phyloP scores from a whole-genome alignment of 53 echinoderm and acorn worm species.

The Astropecten irregularis region DNA sequence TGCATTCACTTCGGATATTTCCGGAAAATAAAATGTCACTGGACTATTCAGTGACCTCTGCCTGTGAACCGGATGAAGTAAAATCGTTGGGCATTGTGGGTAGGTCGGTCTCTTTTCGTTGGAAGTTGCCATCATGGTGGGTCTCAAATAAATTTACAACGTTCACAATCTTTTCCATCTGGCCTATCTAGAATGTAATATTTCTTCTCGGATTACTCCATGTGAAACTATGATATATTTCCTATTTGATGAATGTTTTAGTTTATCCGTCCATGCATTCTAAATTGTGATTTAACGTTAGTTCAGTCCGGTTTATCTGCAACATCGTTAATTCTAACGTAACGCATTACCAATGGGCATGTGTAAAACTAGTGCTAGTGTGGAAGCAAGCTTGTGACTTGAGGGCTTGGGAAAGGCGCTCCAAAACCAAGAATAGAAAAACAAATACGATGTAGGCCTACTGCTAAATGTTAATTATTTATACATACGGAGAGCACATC shows the following conservation, averaged over 20 bases:
- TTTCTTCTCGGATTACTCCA: neutral
- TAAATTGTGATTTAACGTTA: neutral
- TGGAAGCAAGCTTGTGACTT: too few species aligned
- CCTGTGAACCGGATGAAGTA: neutral
- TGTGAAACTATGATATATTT: neutral
- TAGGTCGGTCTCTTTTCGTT: slow-evolving; percentile 25
- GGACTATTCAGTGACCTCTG: neutral
- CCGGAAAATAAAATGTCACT: neutral
- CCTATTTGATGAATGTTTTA: neutral
- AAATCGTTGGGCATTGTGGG: slow-evolving; percentile 32
- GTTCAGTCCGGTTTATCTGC: neutral
- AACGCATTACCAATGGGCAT: neutral
- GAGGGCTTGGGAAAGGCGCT: too few species aligned
- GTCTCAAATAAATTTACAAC: neutral
- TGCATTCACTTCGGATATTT: neutral
- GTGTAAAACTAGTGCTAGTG: neutral
- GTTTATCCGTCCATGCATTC: neutral
- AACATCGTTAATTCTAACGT: neutral
- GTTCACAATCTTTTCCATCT: slow-evolving; percentile 22
- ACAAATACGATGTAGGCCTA: too few species aligned
- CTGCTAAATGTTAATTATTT: too few species aligned
- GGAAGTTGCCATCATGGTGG: slow-evolving; percentile 64
- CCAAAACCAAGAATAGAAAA: too few species aligned
- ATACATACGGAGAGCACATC: too few species aligned
- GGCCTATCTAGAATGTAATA: neutral